Base-by-base conservation (phyloP, 37 sponge, comb jelly and placozoan species). In the Spongilla lacustris region DNA sequence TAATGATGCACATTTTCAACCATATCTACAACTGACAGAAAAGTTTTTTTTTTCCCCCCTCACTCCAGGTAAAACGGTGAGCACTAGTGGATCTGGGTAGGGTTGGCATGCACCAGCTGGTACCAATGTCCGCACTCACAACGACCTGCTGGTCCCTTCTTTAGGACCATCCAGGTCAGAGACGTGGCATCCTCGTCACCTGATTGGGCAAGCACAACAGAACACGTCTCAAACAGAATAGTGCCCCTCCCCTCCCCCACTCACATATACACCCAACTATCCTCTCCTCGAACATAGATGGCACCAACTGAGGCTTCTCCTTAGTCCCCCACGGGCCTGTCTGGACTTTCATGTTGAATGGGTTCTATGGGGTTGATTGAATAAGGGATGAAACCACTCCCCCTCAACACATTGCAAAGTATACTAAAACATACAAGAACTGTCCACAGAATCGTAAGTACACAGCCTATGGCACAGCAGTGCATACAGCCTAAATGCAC, bases 201-300 rank as follows among this genome's bases (percentile, higher is more conserved):
- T 97, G 68, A 4, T 67, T n/a, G 32, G 58, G 28, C 50, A 76
- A 1, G 23, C 58, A 58, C 4, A 17, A 58, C 19, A 10, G 21
- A 10, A 58, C 1, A 1, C 11, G 58, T 17, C 19, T 58, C 58
- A 58, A 58, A 17, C 58, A 17, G 58, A 58, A 19, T 48, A 35
- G 13, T 2, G 22, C 0, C 38, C 17, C 23, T 2, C 19, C 11
- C 35, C 0, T 27, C 26, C 71, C 21, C 0, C 70, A 90, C 97
- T 94, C 72, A 95, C 98, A 97, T 46, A 97, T 86, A 50, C 98
- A 97, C 0, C 98, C 98, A 33, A 97, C 90, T 25, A 97, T 81
- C 73, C 98, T 90, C 74, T 95, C 96, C 0, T 82, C 89, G 69
- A 74, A 89, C 87, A 93, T 88, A 29, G 96, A 96, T 22, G 86